Conservation (phyloP, 1,140 invertebrate species). For the Drosophila punjabiensis region DNA sequence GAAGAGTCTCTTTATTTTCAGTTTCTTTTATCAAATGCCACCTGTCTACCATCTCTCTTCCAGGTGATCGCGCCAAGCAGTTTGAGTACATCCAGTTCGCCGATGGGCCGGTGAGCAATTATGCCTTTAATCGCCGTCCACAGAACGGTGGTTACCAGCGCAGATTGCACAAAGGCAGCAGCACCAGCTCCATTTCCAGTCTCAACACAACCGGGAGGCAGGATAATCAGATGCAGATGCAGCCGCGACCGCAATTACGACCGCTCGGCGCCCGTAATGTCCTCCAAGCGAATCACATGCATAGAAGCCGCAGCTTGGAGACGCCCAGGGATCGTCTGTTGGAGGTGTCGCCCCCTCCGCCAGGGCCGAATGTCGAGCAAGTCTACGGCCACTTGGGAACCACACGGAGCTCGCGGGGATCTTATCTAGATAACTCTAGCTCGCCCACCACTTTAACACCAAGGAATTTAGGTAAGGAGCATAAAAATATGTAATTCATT, state of each 20-base stretch:
- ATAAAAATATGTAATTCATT: no score
- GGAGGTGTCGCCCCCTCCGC: not conserved
- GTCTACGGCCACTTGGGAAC: not conserved
- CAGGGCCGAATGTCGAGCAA: not conserved
- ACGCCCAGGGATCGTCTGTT: not conserved
- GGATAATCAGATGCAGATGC: not conserved
- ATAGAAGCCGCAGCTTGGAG: slow-evolving; percentile 23
- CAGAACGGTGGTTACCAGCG: not conserved
- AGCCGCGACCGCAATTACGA: not conserved
- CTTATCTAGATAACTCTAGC: slow-evolving; percentile 9
- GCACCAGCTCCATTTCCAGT: not conserved
- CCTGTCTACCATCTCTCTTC: not conserved
- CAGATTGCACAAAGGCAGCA: not conserved
- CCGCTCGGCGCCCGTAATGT: slow-evolving; percentile 36
- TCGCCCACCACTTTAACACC: not conserved
- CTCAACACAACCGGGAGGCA: not conserved
- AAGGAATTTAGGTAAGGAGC: not conserved
- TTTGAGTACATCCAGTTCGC: slow-evolving; percentile 64
- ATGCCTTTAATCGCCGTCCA: slow-evolving; percentile 46
- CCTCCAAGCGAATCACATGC: slow-evolving; percentile 47
- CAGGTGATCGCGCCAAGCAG: slow-evolving; percentile 49
- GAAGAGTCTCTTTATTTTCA: not conserved
- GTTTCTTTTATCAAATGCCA: not conserved
- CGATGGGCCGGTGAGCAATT: slow-evolving; percentile 50
- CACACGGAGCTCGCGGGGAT: not conserved